Conservation (phyloP, 1,140 invertebrate species). For the Cydia fagiglandana region DNA sequence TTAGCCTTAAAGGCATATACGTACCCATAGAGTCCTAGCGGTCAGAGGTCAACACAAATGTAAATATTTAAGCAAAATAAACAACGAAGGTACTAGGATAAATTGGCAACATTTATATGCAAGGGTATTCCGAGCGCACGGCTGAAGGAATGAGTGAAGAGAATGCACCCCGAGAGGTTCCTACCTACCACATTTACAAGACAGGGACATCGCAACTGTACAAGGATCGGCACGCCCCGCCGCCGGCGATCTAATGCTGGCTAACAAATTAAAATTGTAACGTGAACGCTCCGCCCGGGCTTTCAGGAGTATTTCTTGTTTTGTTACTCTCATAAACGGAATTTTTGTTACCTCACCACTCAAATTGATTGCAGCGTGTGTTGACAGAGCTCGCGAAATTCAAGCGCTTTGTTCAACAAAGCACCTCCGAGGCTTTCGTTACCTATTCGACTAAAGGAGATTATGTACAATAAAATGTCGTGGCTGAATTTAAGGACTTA, state of each 20-base stretch:
- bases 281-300: conserved; percentile 24
- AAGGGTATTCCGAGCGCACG: not conserved
- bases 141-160: conserved; percentile 11
- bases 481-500: not conserved
- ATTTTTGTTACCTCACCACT: conserved; percentile 27
- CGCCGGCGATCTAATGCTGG: conserved; percentile 9
- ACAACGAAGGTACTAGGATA: not conserved
- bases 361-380: conserved; percentile 32
- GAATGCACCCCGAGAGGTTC: conserved; percentile 6
- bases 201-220: conserved; percentile 15
- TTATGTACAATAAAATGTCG: conserved; percentile 24
- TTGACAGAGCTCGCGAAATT: conserved; percentile 30
- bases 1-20: not conserved
- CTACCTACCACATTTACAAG: conserved; percentile 18
- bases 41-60: not conserved
- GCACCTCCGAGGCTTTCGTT: conserved; percentile 14
- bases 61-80: not conserved
- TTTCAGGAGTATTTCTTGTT: conserved; percentile 28
- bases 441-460: not conserved
- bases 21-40: not conserved
- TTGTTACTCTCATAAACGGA: conserved; percentile 32
- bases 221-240: conserved; percentile 3
- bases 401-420: conserved; percentile 29
- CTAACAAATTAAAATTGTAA: conserved; percentile 31
- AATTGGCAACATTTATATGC: not conserved